Conservation (phyloP, 2,113 vertebrate genomes). For the Lepisosteus osseus region DNA sequence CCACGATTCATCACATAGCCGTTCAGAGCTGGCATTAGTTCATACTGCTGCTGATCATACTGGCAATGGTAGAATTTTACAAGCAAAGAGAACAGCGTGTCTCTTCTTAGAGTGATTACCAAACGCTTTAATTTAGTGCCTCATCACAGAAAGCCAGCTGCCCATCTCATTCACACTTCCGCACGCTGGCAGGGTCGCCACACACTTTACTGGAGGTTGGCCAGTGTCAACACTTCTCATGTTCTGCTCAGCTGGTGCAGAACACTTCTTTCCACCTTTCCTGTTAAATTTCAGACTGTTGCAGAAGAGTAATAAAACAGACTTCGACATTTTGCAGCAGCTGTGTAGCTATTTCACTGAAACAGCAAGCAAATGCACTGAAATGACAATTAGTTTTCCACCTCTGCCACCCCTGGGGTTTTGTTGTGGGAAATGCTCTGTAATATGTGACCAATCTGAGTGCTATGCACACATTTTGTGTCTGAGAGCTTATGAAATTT, state of each 20-base stretch:
- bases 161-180: neutral
- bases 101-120: constrained; percentile 7
- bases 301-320: neutral
- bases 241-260: constrained; percentile 9
- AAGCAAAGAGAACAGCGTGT: neutral
- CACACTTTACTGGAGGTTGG: neutral
- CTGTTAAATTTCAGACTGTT: no score
- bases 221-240: neutral
- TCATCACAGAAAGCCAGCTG: constrained; percentile 1
- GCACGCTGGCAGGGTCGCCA: no score
- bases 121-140: neutral
- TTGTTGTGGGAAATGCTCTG: no score
- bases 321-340: neutral
- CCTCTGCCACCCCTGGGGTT: no score
- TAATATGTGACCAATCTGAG: no score
- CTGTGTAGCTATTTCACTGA: neutral
- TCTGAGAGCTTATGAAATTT: no score
- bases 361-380: neutral
- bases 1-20: no score
- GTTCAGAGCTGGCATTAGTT: no score
- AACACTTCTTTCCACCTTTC: neutral
- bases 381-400: no score
- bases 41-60: no score
- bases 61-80: no score
- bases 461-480: no score